Evolutionary conservation across 2,888 invertebrate species (phyloP), one percentile per base, ranked within the genome.

Genomic region (Agriopis leucophaearia): DNA sequence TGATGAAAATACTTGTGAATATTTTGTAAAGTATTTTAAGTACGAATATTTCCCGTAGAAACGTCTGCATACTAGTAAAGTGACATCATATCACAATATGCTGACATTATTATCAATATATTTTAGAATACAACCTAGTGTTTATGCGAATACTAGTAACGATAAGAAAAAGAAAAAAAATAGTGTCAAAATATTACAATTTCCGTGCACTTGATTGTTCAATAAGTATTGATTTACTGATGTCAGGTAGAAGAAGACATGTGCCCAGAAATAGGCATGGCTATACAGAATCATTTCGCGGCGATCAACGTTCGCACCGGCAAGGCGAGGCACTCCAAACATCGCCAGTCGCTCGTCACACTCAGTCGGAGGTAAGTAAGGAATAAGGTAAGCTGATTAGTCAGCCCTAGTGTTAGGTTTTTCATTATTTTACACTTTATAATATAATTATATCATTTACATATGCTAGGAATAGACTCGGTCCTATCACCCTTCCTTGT

Each of bases 211-310:
- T 27, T 27, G 27, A 27, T 27, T n/a, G 7, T 15, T 44, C 5
- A 44, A 44, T 16, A 15, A 35, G 8, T 27, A n/a, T 45, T 36
- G n/a, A 52, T 48, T 52, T 10, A 6, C 40, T 16, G 15, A 13
- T 40, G 12, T 40, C 78, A 97, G 97, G 95, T 97, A 76, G 96
- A 96, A 77, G 97, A 97, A 62, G 98, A 98, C 84, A 96, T 97
- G 88, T 97, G 97, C 77, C 97, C 98, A 0, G 97, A 97, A 82
- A 89, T 98, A 71, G 96, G 97, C 9, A 95, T 97, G 78, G 97
- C 97, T 0, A 94, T 98, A 27, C 97, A 98, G 91, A 98, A 98
- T 89, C 98, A 98, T 86, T 98, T 98, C 89, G 96, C 97, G 66
- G 97, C 98, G 2, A 97, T 98, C 78, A 96, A 97, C 87, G 96